These are phyloP conservation scores for Acanthopagrus latus DNA, from an alignment of 2,797 vertebrate species.

Conservation along the genomic window DNA sequence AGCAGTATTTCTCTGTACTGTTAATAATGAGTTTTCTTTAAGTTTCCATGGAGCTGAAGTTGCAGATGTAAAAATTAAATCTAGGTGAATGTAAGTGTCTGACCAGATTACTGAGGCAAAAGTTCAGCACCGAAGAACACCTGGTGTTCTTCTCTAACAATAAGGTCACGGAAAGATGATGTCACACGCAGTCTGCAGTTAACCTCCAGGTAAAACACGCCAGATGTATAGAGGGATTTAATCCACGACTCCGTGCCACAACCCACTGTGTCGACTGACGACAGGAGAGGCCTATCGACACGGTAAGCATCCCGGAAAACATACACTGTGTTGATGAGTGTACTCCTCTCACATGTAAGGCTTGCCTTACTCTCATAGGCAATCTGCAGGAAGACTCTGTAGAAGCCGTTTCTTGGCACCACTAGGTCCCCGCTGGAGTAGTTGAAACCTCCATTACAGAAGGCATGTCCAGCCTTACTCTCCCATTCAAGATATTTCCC, in stretches of 20 bases:
- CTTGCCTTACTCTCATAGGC: not conserved
- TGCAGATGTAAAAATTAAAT: not conserved
- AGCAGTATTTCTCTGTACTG: not conserved
- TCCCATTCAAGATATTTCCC: conserved; percentile 58
- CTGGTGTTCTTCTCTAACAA: not conserved
- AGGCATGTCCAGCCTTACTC: rapidly evolving
- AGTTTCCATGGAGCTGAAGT: not conserved
- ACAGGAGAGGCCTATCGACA: rapidly evolving
- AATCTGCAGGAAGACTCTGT: conserved; percentile 76
- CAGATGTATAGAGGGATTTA: conserved; percentile 56
- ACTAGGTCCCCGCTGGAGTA: conserved; percentile 59
- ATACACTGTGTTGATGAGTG: not conserved
- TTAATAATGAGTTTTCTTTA: not conserved
- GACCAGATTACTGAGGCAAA: not conserved
- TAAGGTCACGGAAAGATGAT: not conserved
- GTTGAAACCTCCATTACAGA: conserved; percentile 53
- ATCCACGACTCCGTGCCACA: not conserved
- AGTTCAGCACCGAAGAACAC: conserved; percentile 71
- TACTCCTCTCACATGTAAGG: rapidly evolving
- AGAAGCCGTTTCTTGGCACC: conserved; percentile 56
- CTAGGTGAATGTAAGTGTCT: not conserved
- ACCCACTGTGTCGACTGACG: conserved; percentile 17
- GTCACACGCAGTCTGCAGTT: conserved; percentile 22
- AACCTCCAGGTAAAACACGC: conserved; percentile 30
- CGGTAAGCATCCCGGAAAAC: rapidly evolving